Evolutionary conservation across 2,797 vertebrate genomes (phyloP).

Genomic region (Craterocephalus amniculus): DNA sequence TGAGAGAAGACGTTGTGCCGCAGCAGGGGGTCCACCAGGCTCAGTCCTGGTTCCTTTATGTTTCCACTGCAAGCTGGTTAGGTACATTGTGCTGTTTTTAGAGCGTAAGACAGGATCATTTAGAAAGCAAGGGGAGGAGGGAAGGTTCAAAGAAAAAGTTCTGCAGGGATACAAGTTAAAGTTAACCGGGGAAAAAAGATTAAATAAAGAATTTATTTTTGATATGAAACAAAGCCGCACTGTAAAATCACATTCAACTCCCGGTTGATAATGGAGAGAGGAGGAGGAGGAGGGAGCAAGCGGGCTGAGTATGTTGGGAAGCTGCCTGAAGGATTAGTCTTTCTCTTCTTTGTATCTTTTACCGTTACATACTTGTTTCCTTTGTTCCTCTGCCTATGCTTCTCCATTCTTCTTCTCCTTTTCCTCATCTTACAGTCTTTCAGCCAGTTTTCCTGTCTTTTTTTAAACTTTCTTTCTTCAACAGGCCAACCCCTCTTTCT

Average conservation of each 20-base stretch:
- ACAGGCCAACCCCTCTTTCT: neutral
- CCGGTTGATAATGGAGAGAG: constrained; percentile 47
- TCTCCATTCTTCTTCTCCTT: constrained; percentile 29
- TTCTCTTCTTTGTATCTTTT: constrained; percentile 59
- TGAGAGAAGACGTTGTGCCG: constrained; percentile 59
- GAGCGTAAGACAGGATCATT: constrained; percentile 2
- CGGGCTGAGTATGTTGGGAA: constrained; percentile 45
- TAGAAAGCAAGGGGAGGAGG: neutral
- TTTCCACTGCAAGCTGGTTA: constrained; percentile 60
- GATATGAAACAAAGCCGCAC: constrained; percentile 63
- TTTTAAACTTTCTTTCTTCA: constrained; percentile 4
- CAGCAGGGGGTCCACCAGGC: constrained; percentile 60
- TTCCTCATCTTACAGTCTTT: constrained; percentile 14
- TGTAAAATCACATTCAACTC: constrained; percentile 68
- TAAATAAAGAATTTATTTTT: constrained; percentile 42
- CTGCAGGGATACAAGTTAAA: neutral
- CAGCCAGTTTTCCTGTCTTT: constrained; percentile 15
- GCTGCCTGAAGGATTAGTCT: constrained; percentile 70
- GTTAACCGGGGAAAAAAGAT: constrained; percentile 7
- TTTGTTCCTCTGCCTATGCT: constrained; percentile 33
- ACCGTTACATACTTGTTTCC: constrained; percentile 34
- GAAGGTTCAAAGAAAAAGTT: constrained; percentile 13
- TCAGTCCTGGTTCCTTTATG: constrained; percentile 45
- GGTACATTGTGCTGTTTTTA: constrained; percentile 44
- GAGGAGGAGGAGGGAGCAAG: constrained; percentile 28